Percentiles rank a stretch among this genome's conserved stretches.
These are phyloP conservation scores for Philaenus spumarius DNA, from an alignment of 1,140 invertebrate species.

Conservation along the genomic window DNA sequence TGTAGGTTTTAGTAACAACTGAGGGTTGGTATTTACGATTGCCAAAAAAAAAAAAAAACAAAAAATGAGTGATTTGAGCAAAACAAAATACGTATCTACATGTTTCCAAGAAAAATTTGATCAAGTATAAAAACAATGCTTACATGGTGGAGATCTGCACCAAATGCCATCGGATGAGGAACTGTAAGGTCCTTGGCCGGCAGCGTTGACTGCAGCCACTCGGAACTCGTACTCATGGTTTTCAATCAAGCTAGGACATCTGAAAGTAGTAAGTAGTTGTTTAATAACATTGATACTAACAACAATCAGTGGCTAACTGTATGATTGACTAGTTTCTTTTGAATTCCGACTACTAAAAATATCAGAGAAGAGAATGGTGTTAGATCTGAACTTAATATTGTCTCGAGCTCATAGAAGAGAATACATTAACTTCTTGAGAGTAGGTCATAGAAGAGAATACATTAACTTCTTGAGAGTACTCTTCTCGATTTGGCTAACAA, in stretches of 20 bases:
- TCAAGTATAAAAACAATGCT: constrained; percentile 35
- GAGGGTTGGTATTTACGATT: neutral
- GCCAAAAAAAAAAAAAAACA: too few species aligned
- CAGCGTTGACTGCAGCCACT: constrained; percentile 92
- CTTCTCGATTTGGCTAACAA: too few species aligned
- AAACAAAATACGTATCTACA: neutral
- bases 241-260: constrained; percentile 82
- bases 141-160: constrained; percentile 75
- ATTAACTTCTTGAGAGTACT: too few species aligned
- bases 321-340: too few species aligned
- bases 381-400: too few species aligned
- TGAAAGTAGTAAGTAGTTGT: constrained; percentile 33
- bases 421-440: too few species aligned
- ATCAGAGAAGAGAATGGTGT: too few species aligned
- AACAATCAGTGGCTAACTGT: too few species aligned
- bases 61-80: neutral
- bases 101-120: constrained; percentile 1
- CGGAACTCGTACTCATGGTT: constrained; percentile 97
- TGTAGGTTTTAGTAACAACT: neutral
- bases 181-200: constrained; percentile 88
- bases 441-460: too few species aligned
- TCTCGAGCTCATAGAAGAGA: too few species aligned
- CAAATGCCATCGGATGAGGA: constrained; percentile 85
- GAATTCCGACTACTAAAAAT: too few species aligned
- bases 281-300: too few species aligned